A percentile compares a stretch with the other conserved stretches of the same genome.
phyloP scores from a whole-genome alignment of 2,888 invertebrate species.

The Charanyca ferruginea region DNA sequence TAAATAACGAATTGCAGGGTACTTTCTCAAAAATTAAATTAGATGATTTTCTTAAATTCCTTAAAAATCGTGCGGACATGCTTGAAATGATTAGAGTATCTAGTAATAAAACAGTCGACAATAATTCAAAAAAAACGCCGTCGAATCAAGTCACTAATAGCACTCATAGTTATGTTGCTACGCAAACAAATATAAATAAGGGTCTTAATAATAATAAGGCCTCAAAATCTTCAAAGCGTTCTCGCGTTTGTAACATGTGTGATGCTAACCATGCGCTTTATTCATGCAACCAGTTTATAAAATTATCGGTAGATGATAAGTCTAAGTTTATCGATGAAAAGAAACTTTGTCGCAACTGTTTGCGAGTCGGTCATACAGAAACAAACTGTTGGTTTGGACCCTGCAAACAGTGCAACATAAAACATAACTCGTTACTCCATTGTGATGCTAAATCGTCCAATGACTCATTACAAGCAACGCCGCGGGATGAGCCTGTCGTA shows the following conservation, averaged over 20 bases:
- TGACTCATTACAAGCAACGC: background rate
- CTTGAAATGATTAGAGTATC: conserved; percentile 5
- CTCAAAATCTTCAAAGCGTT: conserved; percentile 5
- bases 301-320: background rate
- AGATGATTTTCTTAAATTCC: too few relatives aligned
- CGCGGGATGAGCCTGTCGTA: background rate
- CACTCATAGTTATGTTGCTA: conserved; percentile 16
- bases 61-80: conserved; percentile 8
- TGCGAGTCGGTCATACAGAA: background rate
- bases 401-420: conserved; percentile 8
- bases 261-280: conserved; percentile 2
- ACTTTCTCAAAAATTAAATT: too few relatives aligned
- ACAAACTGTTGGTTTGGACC: conserved; percentile 11
- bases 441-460: background rate
- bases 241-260: conserved; percentile 7
- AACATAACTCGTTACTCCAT: conserved; percentile 5
- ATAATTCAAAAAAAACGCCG: background rate
- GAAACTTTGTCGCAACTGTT: conserved; percentile 10
- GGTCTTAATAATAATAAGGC: background rate
- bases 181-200: too few relatives aligned
- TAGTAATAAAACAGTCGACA: conserved; percentile 1
- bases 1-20: background rate
- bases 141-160: conserved; percentile 12
- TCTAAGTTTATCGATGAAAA: conserved; percentile 4
- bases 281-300: conserved; percentile 7